These are phyloP conservation scores for Pogoniulus pusillus DNA, from an alignment of 2,797 vertebrate genomes.

Conservation along the genomic window DNA sequence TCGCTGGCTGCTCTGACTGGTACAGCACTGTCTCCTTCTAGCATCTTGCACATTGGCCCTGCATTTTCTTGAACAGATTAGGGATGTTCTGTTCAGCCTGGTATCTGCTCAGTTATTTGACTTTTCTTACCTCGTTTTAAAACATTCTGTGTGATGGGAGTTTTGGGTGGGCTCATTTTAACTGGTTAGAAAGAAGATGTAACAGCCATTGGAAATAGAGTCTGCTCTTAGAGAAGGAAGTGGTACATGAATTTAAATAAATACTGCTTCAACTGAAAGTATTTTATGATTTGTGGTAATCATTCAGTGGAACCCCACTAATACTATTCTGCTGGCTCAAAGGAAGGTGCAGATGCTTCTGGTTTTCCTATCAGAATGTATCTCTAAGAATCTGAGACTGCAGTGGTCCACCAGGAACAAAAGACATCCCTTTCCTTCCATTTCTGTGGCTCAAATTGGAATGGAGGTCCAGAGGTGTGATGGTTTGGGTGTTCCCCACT, in stretches of 20 bases:
- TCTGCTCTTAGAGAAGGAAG: background rate
- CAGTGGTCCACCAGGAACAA: background rate
- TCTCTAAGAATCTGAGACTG: background rate
- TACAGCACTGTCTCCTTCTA: background rate
- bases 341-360: background rate
- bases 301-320: background rate
- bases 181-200: slow-evolving; percentile 10
- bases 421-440: background rate
- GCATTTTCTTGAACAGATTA: background rate
- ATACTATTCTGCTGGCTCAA: background rate
- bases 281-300: background rate
- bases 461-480: background rate
- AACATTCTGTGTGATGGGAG: background rate
- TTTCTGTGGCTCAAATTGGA: background rate
- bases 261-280: background rate
- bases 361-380: background rate
- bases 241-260: background rate
- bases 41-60: background rate
- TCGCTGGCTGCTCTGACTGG: background rate
- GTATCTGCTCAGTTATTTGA: background rate
- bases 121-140: background rate
- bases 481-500: too few species aligned
- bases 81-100: background rate
- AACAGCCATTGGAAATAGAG: background rate
- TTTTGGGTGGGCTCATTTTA: background rate